Percentiles rank a stretch among this genome's conserved stretches.
These are phyloP conservation scores for Isurus oxyrinchus DNA, from an alignment of 2,113 vertebrate species.

Conservation along the genomic window DNA sequence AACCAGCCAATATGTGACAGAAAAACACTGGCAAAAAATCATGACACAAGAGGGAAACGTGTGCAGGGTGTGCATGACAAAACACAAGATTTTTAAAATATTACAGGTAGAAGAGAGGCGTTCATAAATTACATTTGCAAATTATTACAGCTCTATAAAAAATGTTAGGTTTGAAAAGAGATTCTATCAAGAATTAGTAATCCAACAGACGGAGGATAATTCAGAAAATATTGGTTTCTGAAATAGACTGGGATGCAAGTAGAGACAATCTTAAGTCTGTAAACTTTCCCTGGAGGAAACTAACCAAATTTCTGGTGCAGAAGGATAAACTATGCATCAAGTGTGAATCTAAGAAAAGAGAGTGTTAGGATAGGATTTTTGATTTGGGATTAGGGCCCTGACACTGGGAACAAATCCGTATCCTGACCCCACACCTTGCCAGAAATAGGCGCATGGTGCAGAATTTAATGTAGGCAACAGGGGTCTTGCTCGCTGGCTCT, in stretches of 20 bases:
- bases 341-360: neutral
- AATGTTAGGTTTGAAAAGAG: neutral
- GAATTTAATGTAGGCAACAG: too few species aligned
- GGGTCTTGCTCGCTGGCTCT: too few species aligned
- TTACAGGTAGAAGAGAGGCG: neutral
- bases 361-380: too few species aligned
- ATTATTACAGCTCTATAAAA: neutral
- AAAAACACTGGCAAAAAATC: neutral
- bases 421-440: too few species aligned
- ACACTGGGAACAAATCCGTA: too few species aligned
- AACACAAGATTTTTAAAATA: neutral
- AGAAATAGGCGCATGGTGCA: too few species aligned
- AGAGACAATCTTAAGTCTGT: neutral
- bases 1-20: neutral
- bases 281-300: neutral
- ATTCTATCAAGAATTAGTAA: neutral
- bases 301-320: neutral
- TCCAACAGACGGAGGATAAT: neutral
- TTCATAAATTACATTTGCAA: neutral
- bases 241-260: neutral
- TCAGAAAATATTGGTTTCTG: neutral
- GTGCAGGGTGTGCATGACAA: neutral
- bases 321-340: neutral
- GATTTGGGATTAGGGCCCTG: too few species aligned
- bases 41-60: neutral